A percentile compares a stretch with the other conserved stretches of the same genome.
phyloP scores from a whole-genome alignment of 2,113 vertebrate species.

The Albula glossodonta region DNA sequence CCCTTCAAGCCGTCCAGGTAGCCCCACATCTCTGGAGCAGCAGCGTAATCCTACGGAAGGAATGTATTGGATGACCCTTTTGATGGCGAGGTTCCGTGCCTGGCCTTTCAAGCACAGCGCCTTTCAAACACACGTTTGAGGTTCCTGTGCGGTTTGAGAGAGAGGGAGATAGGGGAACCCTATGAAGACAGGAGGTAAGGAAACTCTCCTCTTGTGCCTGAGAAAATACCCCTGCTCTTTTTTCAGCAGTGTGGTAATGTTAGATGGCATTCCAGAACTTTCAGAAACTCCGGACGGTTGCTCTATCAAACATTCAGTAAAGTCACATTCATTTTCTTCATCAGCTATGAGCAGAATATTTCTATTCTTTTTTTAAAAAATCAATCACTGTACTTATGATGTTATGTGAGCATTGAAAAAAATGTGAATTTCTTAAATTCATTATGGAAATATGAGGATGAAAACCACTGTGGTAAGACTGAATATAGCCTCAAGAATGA shows the following conservation, averaged over 20 bases:
- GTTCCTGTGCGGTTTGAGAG: background rate
- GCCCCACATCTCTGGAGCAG: background rate
- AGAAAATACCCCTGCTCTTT: background rate
- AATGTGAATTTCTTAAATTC: background rate
- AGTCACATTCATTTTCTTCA: no score
- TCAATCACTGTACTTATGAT: background rate
- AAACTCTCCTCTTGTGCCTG: background rate
- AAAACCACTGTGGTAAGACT: background rate
- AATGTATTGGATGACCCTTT: constrained; percentile 6
- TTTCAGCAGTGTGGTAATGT: background rate
- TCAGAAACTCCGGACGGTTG: background rate
- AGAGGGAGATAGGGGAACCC: background rate
- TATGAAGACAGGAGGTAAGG: background rate
- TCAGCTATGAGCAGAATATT: background rate
- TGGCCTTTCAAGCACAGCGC: background rate
- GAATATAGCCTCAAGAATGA: background rate
- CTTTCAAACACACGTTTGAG: constrained; percentile 2
- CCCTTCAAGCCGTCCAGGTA: constrained; percentile 10
- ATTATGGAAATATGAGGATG: background rate
- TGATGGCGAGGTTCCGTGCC: background rate
- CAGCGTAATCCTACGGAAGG: background rate
- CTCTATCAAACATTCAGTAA: background rate
- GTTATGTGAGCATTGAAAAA: background rate
- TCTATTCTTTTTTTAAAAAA: background rate
- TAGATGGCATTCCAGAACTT: background rate